Base-by-base conservation (phyloP, 2,113 vertebrate genomes). In the Myocastor coypus region DNA sequence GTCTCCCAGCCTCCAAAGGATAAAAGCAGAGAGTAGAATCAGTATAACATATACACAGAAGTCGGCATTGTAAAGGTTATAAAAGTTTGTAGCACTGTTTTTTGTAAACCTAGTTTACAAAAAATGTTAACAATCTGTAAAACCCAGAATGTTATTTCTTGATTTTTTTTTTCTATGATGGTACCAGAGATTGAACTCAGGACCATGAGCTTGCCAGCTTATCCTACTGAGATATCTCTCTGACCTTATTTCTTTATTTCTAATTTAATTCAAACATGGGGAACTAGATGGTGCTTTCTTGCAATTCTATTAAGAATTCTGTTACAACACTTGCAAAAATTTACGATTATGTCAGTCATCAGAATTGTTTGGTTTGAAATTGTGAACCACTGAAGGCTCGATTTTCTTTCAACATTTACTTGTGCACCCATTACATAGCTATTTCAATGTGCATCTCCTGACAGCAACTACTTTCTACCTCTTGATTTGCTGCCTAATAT, bases 341-440 rank as follows among this genome's bases (percentile, higher is more conserved):
- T 93, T 91, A 19, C 75, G 73, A 80, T 52, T 52, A 32, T 83
- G n/a, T 95, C 78, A 91, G 40, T 88, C 66, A 81, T 37, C 91
- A 77, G 75, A 66, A 59, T 50, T 37, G 46, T 84, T 80, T 63
- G 88, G 46, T 71, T 37, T 66, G 40, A 93, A 92, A 88, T n/a
- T 30, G 13, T 78, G 50, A 26, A 5, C 92, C 68, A 75, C 42
- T 26, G 59, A 87, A 59, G 64, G 4, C 64, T 84, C 28, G 55
- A 16, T 88, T 90, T 96, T 46, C 34, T 50, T 63, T 42, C 16
- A 11, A 2, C 55, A 46, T 63, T 93, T 81, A 19, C 57, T 84
- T 59, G 12, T 20, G 9, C 22, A 59, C 3, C 3, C 46, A 71
- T 13, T 55, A 37, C 5, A 9, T 14, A 24, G 40, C 28, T 71